Percentiles rank a stretch among this genome's conserved stretches.
phyloP scores from a whole-genome alignment of 2,797 vertebrate genomes.

The Lithobates sylvaticus region DNA sequence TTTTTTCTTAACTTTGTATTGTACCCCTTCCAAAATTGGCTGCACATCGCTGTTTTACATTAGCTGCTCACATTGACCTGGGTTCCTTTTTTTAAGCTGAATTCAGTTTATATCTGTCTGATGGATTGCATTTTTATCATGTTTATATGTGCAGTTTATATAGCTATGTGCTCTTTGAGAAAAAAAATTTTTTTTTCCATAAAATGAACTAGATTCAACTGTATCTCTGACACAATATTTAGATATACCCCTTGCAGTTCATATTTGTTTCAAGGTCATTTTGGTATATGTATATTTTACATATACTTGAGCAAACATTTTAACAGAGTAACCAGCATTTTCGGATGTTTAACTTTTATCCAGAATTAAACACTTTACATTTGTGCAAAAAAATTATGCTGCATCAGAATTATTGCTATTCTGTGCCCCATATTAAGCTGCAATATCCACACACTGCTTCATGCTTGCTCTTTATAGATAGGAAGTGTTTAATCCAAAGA shows the following conservation, averaged over 20 bases:
- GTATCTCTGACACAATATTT: too few species aligned
- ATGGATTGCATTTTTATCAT: too few species aligned
- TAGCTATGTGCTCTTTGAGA: too few species aligned
- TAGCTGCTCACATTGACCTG: too few species aligned
- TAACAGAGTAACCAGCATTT: conserved; percentile 24
- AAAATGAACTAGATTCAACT: too few species aligned
- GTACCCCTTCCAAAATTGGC: too few species aligned
- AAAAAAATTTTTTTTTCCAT: too few species aligned
- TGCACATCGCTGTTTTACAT: too few species aligned
- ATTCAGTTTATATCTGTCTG: too few species aligned
- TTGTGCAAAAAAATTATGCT: conserved; percentile 51
- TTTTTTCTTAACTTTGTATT: too few species aligned
- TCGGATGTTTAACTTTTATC: conserved; percentile 51
- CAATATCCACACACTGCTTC: conserved; percentile 41
- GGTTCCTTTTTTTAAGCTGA: too few species aligned
- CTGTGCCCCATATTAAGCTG: conserved; percentile 38
- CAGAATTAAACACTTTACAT: conserved; percentile 47
- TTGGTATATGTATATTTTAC: conserved; percentile 21
- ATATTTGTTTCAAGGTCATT: neutral
- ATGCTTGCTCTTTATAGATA: conserved; percentile 59
- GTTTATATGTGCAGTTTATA: too few species aligned
- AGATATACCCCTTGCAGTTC: neutral
- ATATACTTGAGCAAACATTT: conserved; percentile 14
- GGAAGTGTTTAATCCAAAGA: conserved; percentile 61
- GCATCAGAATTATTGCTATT: conserved; percentile 46